These are phyloP conservation scores for Tapera naevia DNA, from an alignment of 2,797 vertebrate species.

Conservation along the genomic window DNA sequence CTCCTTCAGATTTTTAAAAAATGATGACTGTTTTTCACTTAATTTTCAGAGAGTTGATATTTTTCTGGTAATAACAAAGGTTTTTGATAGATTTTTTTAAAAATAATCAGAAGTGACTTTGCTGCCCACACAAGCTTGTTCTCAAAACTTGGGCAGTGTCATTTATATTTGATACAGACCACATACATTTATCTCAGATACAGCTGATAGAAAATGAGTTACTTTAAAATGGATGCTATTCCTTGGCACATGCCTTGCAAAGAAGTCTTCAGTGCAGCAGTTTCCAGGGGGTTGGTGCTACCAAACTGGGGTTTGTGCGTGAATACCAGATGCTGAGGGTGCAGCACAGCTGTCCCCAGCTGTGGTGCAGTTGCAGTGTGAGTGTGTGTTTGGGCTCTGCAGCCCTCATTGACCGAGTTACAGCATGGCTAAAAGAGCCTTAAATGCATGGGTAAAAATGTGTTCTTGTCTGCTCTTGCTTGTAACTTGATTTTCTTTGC, in stretches of 20 bases:
- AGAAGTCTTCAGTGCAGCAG: not conserved
- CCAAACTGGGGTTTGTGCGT: not conserved
- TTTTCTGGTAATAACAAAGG: not conserved
- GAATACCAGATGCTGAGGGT: rapidly evolving
- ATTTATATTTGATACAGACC: not conserved
- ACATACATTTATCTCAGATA: not conserved
- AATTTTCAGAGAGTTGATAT: not conserved
- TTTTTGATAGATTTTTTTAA: not conserved
- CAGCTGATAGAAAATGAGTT: not conserved
- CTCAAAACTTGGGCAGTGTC: not conserved
- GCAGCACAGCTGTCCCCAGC: rapidly evolving
- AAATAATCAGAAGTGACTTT: not conserved
- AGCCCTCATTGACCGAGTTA: not conserved
- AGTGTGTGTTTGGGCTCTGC: not conserved
- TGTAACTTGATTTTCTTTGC: not conserved
- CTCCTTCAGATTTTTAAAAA: not conserved
- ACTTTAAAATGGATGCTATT: not conserved
- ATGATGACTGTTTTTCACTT: not conserved
- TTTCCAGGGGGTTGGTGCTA: not conserved
- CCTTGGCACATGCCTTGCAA: not conserved
- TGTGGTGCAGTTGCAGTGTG: not conserved
- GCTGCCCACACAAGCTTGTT: not conserved
- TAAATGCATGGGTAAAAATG: not conserved
- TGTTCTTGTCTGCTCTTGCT: not conserved
- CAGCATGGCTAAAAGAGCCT: not conserved